A percentile compares a stretch with the other conserved stretches of the same genome.
Evolutionary conservation across 2,888 invertebrate genomes (phyloP).

Genomic region (Caenorhabditis angaria): DNA sequence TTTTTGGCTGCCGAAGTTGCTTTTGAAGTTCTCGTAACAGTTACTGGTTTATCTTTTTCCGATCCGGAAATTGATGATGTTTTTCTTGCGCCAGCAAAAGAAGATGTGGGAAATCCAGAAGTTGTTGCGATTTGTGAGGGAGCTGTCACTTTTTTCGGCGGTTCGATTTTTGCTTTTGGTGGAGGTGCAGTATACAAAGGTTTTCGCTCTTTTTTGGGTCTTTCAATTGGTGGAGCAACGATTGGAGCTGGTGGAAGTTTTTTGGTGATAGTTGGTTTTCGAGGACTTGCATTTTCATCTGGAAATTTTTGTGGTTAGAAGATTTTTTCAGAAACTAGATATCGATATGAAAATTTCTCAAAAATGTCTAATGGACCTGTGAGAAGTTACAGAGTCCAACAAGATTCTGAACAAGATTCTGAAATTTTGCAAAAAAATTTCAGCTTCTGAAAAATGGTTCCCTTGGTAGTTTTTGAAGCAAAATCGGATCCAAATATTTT

Average conservation of each 20-base stretch:
- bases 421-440: too few species aligned
- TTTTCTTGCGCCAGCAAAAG: conserved; percentile 39
- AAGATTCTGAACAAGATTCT: too few species aligned
- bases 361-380: too few species aligned
- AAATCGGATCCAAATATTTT: too few species aligned
- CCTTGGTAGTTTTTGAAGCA: too few species aligned
- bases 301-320: background rate
- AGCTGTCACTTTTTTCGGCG: conserved; percentile 9
- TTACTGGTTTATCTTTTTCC: too few species aligned
- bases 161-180: conserved; percentile 31
- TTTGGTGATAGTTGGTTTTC: conserved; percentile 21
- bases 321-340: too few species aligned
- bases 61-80: background rate
- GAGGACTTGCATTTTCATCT: background rate
- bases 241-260: conserved; percentile 46
- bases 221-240: conserved; percentile 38
- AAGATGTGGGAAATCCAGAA: conserved; percentile 42
- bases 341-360: too few species aligned
- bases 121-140: conserved; percentile 4
- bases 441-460: too few species aligned
- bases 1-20: conserved; percentile 18
- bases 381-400: too few species aligned
- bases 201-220: conserved; percentile 50
- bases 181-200: conserved; percentile 55
- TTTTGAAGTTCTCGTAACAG: too few species aligned